Evolutionary conservation across 2,797 vertebrate genomes (phyloP), one percentile per base, ranked within the genome.

Genomic region (Helarctos malayanus): DNA sequence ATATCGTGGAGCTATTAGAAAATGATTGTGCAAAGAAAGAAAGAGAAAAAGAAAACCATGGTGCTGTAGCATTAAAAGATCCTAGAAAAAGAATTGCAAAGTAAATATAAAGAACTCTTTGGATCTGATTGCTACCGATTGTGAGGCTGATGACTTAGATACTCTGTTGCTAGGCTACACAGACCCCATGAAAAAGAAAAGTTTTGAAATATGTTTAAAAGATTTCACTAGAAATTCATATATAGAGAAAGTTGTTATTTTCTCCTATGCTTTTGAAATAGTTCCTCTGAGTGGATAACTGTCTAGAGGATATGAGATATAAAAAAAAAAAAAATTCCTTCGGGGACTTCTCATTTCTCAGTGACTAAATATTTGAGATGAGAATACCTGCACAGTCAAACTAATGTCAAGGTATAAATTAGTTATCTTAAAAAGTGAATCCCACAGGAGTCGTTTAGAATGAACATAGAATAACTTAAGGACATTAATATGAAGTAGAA

Each of bases 311-410:
- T 41, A 75, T 35, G 29, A 41, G 73, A 45, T 63, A 82, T 63
- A 82, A 10, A 52, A 96, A 78, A 81, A 86, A 25, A 68, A 94
- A 56, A 12, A 63, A 80, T 93, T 91, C 97, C 35, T 78, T 63
- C 47, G 45, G 57, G 32, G 93, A 93, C 32, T 80, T 88, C 23
- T 91, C 80, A 89, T 94, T 90, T 97, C 61, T 52, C 79, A 80
- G 45, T 35, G 54, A 90, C 54, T 95, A 94, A 92, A 80, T 96
- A 92, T 96, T 96, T 96, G 79, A 93, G 23, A 52, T 71, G 65
- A 89, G 65, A 95, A 97, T 87, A 92, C n/a, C 49, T 94, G 38
- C 38, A 41, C n/a, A 41, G 63, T 73, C 65, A 85, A 89, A 76
- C 61, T 45, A 91, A 96, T 63, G 52, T 94, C 41, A 87, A 95